phyloP scores from a whole-genome alignment of 1,140 invertebrate species.

The Hypothenemus hampei region DNA sequence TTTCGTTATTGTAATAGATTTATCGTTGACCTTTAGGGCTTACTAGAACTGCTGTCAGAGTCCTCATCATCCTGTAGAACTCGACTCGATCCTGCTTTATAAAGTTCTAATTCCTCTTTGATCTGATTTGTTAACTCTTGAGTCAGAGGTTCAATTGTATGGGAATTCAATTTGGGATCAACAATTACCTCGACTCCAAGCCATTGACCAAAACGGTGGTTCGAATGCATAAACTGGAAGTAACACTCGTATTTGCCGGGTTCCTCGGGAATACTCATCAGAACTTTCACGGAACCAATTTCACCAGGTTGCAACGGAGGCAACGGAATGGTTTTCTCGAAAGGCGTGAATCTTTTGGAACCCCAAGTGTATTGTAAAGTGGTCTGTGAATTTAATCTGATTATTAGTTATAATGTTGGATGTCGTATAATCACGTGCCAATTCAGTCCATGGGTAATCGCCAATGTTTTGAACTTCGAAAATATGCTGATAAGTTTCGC shows the following conservation, averaged over 20 bases:
- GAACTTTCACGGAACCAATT: constrained; percentile 37
- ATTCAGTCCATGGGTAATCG: constrained; percentile 35
- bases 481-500: constrained; percentile 40
- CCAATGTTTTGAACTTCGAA: constrained; percentile 45
- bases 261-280: constrained; percentile 41
- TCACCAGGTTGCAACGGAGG: constrained; percentile 42
- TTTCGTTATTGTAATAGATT: too few relatives aligned
- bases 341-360: constrained; percentile 36
- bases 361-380: constrained; percentile 42
- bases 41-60: constrained; percentile 5
- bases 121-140: not conserved
- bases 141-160: not conserved
- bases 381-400: too few relatives aligned
- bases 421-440: constrained; percentile 26
- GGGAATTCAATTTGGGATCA: constrained; percentile 19
- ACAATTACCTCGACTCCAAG: constrained; percentile 34
- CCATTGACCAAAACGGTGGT: constrained; percentile 43
- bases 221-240: constrained; percentile 44
- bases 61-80: not conserved
- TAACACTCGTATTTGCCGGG: constrained; percentile 44
- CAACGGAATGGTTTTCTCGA: constrained; percentile 34
- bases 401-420: not conserved
- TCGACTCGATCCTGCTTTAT: not conserved
- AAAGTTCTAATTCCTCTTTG: too few relatives aligned
- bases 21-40: too few relatives aligned